These are phyloP conservation scores for Bombyx mori DNA, from an alignment of 1,140 invertebrate species.

Conservation along the genomic window ASM3026992v2 NC_085134.1:822001-822500, in stretches of 20 bases:
- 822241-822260: slow-evolving; percentile 46
- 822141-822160: slow-evolving; percentile 39
- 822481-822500: too few relatives aligned
- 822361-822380: too few relatives aligned
- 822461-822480: too few relatives aligned
- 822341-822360: too few relatives aligned
- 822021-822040: slow-evolving; percentile 67
- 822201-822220: slow-evolving; percentile 48
- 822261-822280: slow-evolving; percentile 18
- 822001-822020: slow-evolving; percentile 58
- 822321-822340: too few relatives aligned
- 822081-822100: slow-evolving; percentile 18
- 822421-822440: too few relatives aligned
- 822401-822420: too few relatives aligned
- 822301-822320: too few relatives aligned
- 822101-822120: slow-evolving; percentile 13
- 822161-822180: slow-evolving; percentile 47
- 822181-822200: slow-evolving; percentile 52
- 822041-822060: slow-evolving; percentile 66
- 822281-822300: too few relatives aligned
- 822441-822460: too few relatives aligned
- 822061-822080: slow-evolving; percentile 31
- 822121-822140: slow-evolving; percentile 18
- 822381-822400: too few relatives aligned
- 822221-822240: slow-evolving; percentile 22